Evolutionary conservation across 37 sponge, comb jelly and placozoan species (phyloP).

Genomic region (Chondrosia reniformis): DNA sequence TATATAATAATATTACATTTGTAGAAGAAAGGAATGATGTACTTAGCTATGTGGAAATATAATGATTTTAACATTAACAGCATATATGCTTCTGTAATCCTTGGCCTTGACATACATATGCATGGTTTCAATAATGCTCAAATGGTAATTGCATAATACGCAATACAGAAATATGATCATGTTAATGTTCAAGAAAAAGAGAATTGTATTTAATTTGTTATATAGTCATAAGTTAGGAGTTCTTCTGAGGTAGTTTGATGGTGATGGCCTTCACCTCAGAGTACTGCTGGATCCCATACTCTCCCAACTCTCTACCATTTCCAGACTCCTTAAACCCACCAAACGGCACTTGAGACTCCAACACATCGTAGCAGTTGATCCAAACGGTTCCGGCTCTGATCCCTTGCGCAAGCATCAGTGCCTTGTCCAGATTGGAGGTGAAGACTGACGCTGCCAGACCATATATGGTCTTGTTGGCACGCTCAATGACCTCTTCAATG

Average conservation of each 20-base stretch:
- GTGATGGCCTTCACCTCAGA: conserved; percentile 93
- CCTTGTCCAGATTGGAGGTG: conserved; percentile 78
- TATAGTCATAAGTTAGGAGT: too few relatives aligned
- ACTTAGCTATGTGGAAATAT: too few relatives aligned
- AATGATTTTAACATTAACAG: too few relatives aligned
- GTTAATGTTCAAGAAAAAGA: too few relatives aligned
- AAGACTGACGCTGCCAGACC: conserved; percentile 94
- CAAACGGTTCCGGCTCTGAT: conserved; percentile 91
- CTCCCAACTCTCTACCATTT: conserved; percentile 92
- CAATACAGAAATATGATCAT: too few relatives aligned
- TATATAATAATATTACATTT: too few relatives aligned
- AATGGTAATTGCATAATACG: too few relatives aligned
- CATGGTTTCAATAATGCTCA: too few relatives aligned
- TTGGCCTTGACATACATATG: too few relatives aligned
- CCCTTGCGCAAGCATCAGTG: conserved; percentile 71
- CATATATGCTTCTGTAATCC: too few relatives aligned
- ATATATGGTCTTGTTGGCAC: conserved; percentile 87
- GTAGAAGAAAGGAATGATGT: too few relatives aligned
- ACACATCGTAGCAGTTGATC: conserved; percentile 85
- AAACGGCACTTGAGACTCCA: conserved; percentile 70
- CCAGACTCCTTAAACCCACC: conserved; percentile 98
- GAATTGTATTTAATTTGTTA: too few relatives aligned
- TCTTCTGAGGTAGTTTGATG: conserved; percentile 93
- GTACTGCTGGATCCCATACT: conserved; percentile 94
- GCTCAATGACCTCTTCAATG: conserved; percentile 88